Evolutionary conservation across 2,113 vertebrate species (phyloP).

Genomic region (Eublepharis macularius): DNA sequence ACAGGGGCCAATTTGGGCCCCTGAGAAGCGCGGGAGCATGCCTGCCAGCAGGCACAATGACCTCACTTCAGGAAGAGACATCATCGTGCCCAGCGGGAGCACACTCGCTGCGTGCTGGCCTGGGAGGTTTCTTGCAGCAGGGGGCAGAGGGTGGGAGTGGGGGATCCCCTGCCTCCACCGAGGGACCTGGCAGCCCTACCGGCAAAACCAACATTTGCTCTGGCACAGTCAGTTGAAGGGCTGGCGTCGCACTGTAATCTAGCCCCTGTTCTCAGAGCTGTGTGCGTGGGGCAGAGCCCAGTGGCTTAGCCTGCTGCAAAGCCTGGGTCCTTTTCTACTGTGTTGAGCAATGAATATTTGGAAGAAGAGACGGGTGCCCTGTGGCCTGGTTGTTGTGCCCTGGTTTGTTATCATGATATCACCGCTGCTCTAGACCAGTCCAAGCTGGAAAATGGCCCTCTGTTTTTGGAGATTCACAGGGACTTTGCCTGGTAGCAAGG

Average conservation of each 20-base stretch:
- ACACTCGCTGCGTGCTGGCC: no score
- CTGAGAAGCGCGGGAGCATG: no score
- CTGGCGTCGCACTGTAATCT: not conserved
- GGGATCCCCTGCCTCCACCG: no score
- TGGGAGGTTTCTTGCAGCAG: no score
- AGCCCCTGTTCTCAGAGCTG: not conserved
- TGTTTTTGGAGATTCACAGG: not conserved
- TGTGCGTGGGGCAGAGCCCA: not conserved
- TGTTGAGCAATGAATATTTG: not conserved
- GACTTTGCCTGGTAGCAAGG: not conserved
- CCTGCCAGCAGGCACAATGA: no score
- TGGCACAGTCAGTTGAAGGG: not conserved
- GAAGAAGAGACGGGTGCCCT: not conserved
- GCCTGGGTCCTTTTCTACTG: not conserved
- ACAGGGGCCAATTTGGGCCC: no score
- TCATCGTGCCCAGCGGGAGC: no score
- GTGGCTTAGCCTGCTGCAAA: no score
- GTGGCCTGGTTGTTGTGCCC: not conserved
- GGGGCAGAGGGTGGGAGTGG: no score
- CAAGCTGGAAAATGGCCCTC: not conserved
- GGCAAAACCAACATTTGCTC: not conserved
- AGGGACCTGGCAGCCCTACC: no score
- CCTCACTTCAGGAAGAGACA: no score
- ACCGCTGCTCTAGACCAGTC: not conserved
- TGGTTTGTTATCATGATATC: not conserved